Evolutionary conservation across 2,113 vertebrate species (phyloP).

Genomic region (Varanus salvator): DNA sequence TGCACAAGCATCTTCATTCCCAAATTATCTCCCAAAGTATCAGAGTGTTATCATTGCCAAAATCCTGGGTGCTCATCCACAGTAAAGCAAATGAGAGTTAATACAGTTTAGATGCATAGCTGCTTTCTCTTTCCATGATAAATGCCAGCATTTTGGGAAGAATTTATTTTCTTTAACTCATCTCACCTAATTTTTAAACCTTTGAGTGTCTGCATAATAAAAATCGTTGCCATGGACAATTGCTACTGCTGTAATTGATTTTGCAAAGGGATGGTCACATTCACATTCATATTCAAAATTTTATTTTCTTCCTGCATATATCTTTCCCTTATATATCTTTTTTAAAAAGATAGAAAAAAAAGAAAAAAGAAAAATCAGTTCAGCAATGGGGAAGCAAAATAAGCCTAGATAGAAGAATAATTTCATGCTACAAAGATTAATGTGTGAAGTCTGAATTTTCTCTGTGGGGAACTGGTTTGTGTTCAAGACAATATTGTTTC

Average conservation of each 20-base stretch:
- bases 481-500: neutral
- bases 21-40: neutral
- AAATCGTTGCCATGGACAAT: constrained; percentile 5
- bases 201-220: constrained; percentile 14
- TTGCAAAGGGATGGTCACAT: constrained; percentile 1
- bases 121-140: constrained; percentile 22
- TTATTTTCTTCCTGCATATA: neutral
- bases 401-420: constrained; percentile 20
- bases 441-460: constrained; percentile 6
- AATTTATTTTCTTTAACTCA: constrained; percentile 25
- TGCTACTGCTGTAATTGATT: constrained; percentile 26
- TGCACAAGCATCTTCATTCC: neutral
- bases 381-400: neutral
- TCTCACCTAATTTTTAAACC: constrained; percentile 14
- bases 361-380: neutral
- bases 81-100: neutral
- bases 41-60: neutral
- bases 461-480: constrained; percentile 5
- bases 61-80: neutral
- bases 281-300: constrained; percentile 4
- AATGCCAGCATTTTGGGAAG: neutral
- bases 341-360: neutral
- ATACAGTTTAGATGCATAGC: constrained; percentile 5
- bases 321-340: neutral
- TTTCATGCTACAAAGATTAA: constrained; percentile 39